Evolutionary conservation across 2,888 invertebrate genomes (phyloP).

Genomic region (Sphaerophoria taeniata): DNA sequence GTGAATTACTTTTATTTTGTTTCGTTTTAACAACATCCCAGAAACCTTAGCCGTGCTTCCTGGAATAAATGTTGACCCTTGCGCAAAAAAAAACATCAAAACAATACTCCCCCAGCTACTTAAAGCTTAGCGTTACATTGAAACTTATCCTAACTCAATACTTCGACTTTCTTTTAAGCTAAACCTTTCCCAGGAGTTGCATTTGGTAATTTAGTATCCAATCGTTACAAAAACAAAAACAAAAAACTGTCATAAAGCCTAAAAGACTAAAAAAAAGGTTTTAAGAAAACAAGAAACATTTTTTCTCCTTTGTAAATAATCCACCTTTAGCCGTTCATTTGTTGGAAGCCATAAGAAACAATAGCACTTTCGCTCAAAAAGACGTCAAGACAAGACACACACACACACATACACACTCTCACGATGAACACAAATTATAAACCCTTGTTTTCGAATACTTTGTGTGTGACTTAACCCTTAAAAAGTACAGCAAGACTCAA

Average conservation of each 20-base stretch:
- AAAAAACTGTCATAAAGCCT: constrained; percentile 33
- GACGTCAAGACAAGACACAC: neutral
- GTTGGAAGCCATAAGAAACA: constrained; percentile 37
- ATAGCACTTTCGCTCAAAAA: constrained; percentile 16
- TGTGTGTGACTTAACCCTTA: constrained; percentile 47
- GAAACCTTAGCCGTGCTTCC: neutral
- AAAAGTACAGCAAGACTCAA: constrained; percentile 31
- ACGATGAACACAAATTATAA: neutral
- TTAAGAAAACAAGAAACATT: neutral
- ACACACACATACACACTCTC: neutral
- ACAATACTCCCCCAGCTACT: neutral
- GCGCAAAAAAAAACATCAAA: neutral
- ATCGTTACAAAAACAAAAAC: neutral
- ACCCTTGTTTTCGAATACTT: constrained; percentile 6
- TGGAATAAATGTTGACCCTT: neutral
- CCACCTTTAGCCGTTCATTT: constrained; percentile 39
- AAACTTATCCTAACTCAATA: constrained; percentile 32
- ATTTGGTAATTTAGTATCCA: constrained; percentile 2
- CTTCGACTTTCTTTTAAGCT: neutral
- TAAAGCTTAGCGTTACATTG: constrained; percentile 4
- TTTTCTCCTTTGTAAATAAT: constrained; percentile 40
- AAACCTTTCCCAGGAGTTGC: constrained; percentile 17
- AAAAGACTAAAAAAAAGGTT: constrained; percentile 27
- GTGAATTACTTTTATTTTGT: neutral
- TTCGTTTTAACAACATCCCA: neutral